Percentiles rank a stretch among this genome's conserved stretches.
phyloP scores from a whole-genome alignment of 2,888 invertebrate genomes.

The Lasioglossum zephyrum region DNA sequence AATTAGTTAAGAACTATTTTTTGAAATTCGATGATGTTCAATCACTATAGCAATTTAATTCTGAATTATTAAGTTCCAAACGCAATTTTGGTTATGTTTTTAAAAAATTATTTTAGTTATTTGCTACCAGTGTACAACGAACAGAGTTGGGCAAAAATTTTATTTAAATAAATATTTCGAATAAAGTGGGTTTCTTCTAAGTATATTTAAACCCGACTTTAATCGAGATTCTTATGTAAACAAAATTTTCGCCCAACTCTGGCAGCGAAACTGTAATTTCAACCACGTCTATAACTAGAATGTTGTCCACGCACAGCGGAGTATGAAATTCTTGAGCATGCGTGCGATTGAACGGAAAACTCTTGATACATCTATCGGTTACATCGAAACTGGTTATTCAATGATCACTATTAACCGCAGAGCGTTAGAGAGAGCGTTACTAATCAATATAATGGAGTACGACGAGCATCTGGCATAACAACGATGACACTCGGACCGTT shows the following conservation, averaged over 20 bases:
- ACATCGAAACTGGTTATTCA: conserved; percentile 43
- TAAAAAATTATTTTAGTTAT: background rate
- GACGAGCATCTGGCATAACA: conserved; percentile 58
- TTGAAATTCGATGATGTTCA: too few species aligned
- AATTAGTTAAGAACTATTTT: background rate
- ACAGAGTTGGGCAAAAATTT: too few species aligned
- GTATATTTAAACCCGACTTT: too few species aligned
- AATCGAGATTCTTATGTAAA: too few species aligned
- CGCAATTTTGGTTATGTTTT: background rate
- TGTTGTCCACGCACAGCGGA: background rate
- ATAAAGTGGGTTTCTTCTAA: too few species aligned
- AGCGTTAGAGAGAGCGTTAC: conserved; percentile 60
- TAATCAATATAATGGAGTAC: conserved; percentile 67
- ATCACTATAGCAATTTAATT: background rate
- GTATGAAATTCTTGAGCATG: background rate
- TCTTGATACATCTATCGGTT: conserved; percentile 41
- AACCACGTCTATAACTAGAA: background rate
- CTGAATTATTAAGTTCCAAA: background rate
- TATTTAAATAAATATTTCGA: too few species aligned
- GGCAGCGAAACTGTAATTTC: background rate
- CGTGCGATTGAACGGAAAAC: conserved; percentile 28
- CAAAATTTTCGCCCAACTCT: too few species aligned
- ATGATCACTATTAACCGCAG: conserved; percentile 51
- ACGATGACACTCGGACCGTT: conserved; percentile 45
- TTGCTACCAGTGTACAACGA: too few species aligned